Evolutionary conservation across 1,140 invertebrate species (phyloP), one percentile per base, ranked within the genome.

Genomic region (Orius laevigatus): DNA sequence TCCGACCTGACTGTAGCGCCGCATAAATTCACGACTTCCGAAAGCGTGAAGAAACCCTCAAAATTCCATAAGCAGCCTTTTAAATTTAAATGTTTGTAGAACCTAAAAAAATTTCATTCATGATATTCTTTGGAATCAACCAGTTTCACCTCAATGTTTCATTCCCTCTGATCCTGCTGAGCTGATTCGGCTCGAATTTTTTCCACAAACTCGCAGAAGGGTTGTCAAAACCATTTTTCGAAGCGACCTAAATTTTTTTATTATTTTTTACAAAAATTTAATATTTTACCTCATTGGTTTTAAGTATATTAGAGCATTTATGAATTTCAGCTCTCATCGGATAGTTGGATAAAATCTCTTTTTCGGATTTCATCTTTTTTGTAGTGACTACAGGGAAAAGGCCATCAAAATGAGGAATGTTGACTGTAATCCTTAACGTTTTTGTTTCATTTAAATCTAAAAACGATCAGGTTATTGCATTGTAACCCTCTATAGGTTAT

Each of bases 291-390:
- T 25, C 25, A 25, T 25, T 25, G 8, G 25, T 25, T 25, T 12
- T 45, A 10, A 45, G n/a, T n/a, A 49, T 18, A 14, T 49, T 49
- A 12, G 48, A 49, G 16, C 48, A 49, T 20, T 49, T 49, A 40
- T 49, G 48, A 15, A 43, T 15, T 33, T 41, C 8, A 2, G 48
- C 12, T 10, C 48, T 42, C 31, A 40, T 39, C 2, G 39, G 9
- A 16, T 49, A 43, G 12, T 12, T 16, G 2, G 25, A n/a, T 11
- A 49, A 20, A n/a, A 42, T 42, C 16, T 49, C 36, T 3, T 19
- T 32, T 16, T 12, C 19, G 38, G 38, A 39, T 14, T n/a, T 12
- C 6, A 49, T 11, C 19, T 42, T 38, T 10, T 19, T 16, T 8
- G 48, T 49, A 8, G 48, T 43, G 5, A 49, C 10, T 15, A 40